Percentiles rank a stretch among this genome's conserved stretches.
These are phyloP conservation scores for Sporophila hypoxantha DNA, from an alignment of 2,113 vertebrate genomes.

Conservation along the genomic window DNA sequence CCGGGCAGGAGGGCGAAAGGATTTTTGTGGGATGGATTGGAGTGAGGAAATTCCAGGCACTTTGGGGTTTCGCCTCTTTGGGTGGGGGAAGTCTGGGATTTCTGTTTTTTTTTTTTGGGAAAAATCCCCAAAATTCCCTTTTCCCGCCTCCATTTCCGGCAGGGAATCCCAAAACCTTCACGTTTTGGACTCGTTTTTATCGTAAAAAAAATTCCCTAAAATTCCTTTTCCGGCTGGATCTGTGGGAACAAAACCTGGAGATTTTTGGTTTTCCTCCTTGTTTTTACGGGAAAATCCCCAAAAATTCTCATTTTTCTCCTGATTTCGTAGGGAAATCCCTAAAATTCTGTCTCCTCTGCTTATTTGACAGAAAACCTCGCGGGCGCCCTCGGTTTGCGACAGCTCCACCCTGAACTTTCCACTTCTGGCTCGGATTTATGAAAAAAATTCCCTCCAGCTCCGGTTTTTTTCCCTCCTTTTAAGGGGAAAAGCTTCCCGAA, in stretches of 20 bases:
- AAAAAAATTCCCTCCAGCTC: neutral
- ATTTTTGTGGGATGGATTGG: neutral
- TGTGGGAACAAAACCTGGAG: accelerated
- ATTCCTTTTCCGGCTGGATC: accelerated
- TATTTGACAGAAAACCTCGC: accelerated
- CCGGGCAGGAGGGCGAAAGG: neutral
- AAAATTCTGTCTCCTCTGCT: neutral
- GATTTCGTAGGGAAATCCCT: neutral
- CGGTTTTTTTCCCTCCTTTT: too few relatives aligned
- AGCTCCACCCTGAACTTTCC: too few relatives aligned
- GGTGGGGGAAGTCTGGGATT: neutral
- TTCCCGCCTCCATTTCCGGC: neutral
- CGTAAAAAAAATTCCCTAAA: neutral
- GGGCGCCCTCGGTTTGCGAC: too few relatives aligned
- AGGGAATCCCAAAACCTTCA: neutral
- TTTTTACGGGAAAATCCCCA: neutral
- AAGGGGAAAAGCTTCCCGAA: too few relatives aligned
- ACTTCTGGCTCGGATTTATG: neutral
- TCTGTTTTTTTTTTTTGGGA: too few relatives aligned
- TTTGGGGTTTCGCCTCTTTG: neutral
- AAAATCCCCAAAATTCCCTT: too few relatives aligned
- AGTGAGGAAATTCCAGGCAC: neutral
- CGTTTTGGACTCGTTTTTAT: too few relatives aligned
- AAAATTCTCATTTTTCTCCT: accelerated
- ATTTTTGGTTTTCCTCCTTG: neutral